These are phyloP conservation scores for Entomyzon cyanotis DNA, from an alignment of 2,113 vertebrate species.

Conservation along the genomic window DNA sequence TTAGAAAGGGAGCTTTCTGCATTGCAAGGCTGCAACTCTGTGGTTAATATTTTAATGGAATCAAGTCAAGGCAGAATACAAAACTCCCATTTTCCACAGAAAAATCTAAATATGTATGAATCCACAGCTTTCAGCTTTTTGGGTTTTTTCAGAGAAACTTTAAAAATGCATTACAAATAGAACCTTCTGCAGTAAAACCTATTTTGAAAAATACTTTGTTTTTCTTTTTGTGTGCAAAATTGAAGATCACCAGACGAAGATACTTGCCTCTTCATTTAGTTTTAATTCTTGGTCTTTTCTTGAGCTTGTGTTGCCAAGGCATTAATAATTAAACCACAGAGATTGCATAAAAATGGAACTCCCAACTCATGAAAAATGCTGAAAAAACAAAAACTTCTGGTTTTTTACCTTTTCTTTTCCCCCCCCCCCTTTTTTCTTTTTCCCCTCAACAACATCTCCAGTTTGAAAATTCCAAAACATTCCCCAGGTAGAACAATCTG, in stretches of 20 bases:
- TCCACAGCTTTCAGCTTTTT: background rate
- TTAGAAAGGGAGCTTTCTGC: background rate
- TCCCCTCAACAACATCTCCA: background rate
- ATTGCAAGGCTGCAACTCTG: background rate
- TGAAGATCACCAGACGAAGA: background rate
- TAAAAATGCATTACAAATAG: background rate
- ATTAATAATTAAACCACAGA: conserved; percentile 29
- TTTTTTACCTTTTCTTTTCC: too few species aligned
- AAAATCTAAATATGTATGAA: background rate
- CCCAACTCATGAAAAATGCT: background rate
- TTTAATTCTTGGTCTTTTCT: conserved; percentile 1
- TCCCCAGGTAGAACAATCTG: background rate
- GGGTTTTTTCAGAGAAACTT: background rate
- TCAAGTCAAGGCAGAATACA: background rate
- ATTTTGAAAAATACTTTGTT: background rate
- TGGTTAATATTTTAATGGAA: background rate
- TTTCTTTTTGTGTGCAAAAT: background rate
- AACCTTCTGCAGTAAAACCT: background rate
- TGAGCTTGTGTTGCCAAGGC: background rate
- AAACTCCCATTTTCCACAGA: background rate
- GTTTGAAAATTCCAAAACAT: background rate
- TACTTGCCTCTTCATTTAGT: background rate
- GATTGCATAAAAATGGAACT: background rate
- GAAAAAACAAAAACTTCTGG: background rate
- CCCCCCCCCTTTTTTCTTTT: fast-evolving